Evolutionary conservation across 2,888 invertebrate genomes (phyloP).

Genomic region (Ennomos erosarius): DNA sequence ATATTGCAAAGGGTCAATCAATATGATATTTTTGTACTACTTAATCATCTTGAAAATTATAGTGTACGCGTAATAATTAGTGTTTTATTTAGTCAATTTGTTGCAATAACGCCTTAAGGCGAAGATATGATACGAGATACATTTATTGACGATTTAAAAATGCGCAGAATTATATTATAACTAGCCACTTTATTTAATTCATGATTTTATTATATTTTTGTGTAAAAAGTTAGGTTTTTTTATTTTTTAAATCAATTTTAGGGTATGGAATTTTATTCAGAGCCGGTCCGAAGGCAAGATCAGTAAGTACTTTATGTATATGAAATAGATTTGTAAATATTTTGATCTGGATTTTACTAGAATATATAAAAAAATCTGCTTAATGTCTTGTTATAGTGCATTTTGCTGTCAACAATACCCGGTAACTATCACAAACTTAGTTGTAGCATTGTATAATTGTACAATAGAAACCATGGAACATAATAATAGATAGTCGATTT

Average conservation of each 20-base stretch:
- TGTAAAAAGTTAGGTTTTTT: constrained; percentile 58
- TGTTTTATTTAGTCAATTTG: constrained; percentile 68
- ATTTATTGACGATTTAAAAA: constrained; percentile 38
- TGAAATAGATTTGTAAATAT: constrained; percentile 70
- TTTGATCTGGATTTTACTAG: constrained; percentile 72
- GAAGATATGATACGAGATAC: constrained; percentile 43
- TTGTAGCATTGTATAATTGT: constrained; percentile 9
- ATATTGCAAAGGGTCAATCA: constrained; percentile 11
- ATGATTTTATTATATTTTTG: constrained; percentile 70
- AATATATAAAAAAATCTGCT: constrained; percentile 47
- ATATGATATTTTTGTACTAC: constrained; percentile 34
- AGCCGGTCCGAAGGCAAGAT: constrained; percentile 47
- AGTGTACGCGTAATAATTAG: constrained; percentile 74
- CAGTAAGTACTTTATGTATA: constrained; percentile 44
- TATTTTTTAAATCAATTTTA: constrained; percentile 61
- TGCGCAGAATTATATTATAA: constrained; percentile 54
- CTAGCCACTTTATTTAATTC: constrained; percentile 65
- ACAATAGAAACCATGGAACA: constrained; percentile 2
- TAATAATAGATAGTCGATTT: constrained; percentile 1
- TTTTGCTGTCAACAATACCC: constrained; percentile 52
- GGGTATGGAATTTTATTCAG: constrained; percentile 52
- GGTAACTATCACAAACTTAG: constrained; percentile 27
- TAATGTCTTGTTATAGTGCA: constrained; percentile 60
- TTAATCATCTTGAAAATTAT: constrained; percentile 46
- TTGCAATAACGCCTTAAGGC: constrained; percentile 82